Percentiles rank a stretch among this genome's conserved stretches.
These are phyloP conservation scores for Itoplectis maculator DNA, from an alignment of 2,888 invertebrate genomes.

Conservation along the genomic window DNA sequence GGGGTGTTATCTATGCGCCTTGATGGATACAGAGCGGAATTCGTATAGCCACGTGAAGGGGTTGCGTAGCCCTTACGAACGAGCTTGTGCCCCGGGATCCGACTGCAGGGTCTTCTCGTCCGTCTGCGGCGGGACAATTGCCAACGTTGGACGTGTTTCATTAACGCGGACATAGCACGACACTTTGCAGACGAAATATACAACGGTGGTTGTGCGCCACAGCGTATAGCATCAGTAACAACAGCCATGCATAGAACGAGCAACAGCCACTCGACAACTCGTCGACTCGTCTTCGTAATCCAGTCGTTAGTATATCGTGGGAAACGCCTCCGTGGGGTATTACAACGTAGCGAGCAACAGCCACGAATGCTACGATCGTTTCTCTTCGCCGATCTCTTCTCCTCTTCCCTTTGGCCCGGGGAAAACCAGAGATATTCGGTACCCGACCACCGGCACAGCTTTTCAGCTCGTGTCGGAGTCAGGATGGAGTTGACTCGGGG, in stretches of 20 bases:
- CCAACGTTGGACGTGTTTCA: slow-evolving; percentile 79
- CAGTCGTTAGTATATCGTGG: slow-evolving; percentile 56
- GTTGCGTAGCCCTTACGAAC: slow-evolving; percentile 47
- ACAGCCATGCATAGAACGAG: slow-evolving; percentile 54
- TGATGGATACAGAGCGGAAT: slow-evolving; percentile 58
- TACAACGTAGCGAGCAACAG: slow-evolving; percentile 52
- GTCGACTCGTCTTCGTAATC: slow-evolving; percentile 62
- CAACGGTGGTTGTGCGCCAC: slow-evolving; percentile 15
- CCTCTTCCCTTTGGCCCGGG: slow-evolving; percentile 17
- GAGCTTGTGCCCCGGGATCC: slow-evolving; percentile 38
- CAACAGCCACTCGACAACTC: slow-evolving; percentile 59
- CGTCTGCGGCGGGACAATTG: slow-evolving; percentile 78
- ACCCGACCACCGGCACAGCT: slow-evolving; percentile 8
- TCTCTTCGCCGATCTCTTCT: slow-evolving; percentile 20
- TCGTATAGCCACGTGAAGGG: slow-evolving; percentile 35
- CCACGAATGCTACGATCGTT: slow-evolving; percentile 48
- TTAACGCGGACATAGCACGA: slow-evolving; percentile 77
- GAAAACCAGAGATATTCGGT: slow-evolving; percentile 16
- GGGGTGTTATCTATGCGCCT: slow-evolving; percentile 30
- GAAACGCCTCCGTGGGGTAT: slow-evolving; percentile 65
- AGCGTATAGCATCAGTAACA: slow-evolving; percentile 47
- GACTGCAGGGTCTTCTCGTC: slow-evolving; percentile 40
- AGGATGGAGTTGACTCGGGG: not conserved
- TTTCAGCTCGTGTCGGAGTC: not conserved
- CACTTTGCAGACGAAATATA: slow-evolving; percentile 64